phyloP scores from a whole-genome alignment of 1,140 invertebrate species.

The Campoletis sonorensis region DNA sequence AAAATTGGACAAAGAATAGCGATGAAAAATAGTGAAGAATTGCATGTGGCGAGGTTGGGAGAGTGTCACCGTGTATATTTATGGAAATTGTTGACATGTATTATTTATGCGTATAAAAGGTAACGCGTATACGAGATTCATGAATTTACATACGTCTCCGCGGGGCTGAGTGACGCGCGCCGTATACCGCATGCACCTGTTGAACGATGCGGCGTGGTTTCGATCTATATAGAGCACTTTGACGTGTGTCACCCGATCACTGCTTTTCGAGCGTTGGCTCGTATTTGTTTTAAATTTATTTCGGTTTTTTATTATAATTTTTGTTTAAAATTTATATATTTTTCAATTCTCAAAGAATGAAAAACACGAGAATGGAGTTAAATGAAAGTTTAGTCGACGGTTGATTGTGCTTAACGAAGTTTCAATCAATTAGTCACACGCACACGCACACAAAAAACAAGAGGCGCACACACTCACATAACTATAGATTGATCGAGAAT shows the following conservation, averaged over 20 bases:
- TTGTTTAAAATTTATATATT: too few relatives aligned
- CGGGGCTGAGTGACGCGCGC: conserved; percentile 44
- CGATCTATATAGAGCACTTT: neutral
- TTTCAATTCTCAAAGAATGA: neutral
- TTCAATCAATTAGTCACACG: too few relatives aligned
- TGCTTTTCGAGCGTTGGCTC: neutral
- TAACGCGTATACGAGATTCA: conserved; percentile 39
- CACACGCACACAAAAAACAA: too few relatives aligned
- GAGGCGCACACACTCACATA: too few relatives aligned
- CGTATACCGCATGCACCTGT: conserved; percentile 49
- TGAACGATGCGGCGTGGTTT: conserved; percentile 47
- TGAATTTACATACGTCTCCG: conserved; percentile 54
- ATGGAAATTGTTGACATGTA: conserved; percentile 12
- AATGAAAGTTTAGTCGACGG: too few relatives aligned
- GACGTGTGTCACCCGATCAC: conserved; percentile 2
- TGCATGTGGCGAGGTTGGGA: too few relatives aligned
- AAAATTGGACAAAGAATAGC: too few relatives aligned
- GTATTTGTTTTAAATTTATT: neutral
- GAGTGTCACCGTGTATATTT: neutral
- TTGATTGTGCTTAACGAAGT: too few relatives aligned
- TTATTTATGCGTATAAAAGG: conserved; percentile 20
- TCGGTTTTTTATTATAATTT: neutral
- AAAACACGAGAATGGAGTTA: too few relatives aligned
- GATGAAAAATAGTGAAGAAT: too few relatives aligned
- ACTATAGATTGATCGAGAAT: neutral